Conservation (phyloP, 2,113 vertebrate genomes). For the Gobiocypris rarus region DNA sequence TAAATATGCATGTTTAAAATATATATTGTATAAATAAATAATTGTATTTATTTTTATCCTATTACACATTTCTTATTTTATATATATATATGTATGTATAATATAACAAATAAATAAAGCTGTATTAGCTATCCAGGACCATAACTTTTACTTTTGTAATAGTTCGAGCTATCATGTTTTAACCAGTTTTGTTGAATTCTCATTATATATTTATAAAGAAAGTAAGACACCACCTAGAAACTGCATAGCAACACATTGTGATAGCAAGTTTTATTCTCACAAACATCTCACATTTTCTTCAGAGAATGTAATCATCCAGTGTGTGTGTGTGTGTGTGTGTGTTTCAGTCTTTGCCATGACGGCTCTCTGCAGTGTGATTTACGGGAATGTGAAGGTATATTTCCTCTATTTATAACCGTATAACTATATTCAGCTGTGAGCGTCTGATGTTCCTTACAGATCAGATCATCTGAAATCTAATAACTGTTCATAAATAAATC, state of each 20-base stretch:
- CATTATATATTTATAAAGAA: not conserved
- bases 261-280: too few species aligned
- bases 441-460: not conserved
- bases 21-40: too few species aligned
- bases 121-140: not conserved
- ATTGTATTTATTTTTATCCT: not conserved
- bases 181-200: too few species aligned
- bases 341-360: conserved; percentile 77
- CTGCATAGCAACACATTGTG: too few species aligned
- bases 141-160: too few species aligned
- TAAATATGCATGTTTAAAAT: too few species aligned
- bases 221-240: not conserved
- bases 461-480: not conserved
- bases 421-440: not conserved
- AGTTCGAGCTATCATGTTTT: too few species aligned
- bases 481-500: not conserved
- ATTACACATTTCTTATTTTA: not conserved
- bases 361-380: conserved; percentile 81
- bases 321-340: conserved; percentile 15
- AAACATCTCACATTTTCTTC: too few species aligned
- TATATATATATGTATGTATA: not conserved
- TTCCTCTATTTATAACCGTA: not conserved
- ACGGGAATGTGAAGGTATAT: conserved; percentile 82
- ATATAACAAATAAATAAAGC: not conserved
- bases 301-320: not conserved